Percentiles rank a stretch among this genome's conserved stretches.
Evolutionary conservation across 2,888 invertebrate species (phyloP).

Genomic region (Athetis lepigone): DNA sequence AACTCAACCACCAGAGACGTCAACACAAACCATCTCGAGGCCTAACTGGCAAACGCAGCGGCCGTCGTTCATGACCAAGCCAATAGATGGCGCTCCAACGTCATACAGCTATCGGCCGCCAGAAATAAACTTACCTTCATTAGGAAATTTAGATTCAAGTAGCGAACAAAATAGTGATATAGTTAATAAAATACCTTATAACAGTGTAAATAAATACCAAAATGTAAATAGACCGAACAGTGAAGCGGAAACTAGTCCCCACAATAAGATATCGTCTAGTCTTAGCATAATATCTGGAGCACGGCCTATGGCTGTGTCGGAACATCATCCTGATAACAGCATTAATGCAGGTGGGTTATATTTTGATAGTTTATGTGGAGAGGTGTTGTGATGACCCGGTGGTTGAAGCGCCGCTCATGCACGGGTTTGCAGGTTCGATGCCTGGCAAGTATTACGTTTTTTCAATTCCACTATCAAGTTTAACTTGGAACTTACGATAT

Average conservation of each 20-base stretch:
- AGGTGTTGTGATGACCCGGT: not conserved
- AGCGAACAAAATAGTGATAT: slow-evolving; percentile 90
- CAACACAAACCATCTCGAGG: slow-evolving; percentile 79
- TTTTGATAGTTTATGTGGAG: not conserved
- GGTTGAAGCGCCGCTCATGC: not conserved
- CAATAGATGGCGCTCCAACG: slow-evolving; percentile 88
- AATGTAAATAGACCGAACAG: slow-evolving; percentile 88
- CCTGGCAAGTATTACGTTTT: not conserved
- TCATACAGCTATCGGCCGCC: slow-evolving; percentile 86
- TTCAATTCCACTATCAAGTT: not conserved
- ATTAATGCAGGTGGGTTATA: slow-evolving; percentile 82
- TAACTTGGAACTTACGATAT: not conserved
- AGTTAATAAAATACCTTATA: slow-evolving; percentile 90
- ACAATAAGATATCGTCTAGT: slow-evolving; percentile 91
- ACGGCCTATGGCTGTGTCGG: slow-evolving; percentile 87
- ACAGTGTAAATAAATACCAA: slow-evolving; percentile 90
- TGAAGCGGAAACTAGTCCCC: slow-evolving; percentile 89
- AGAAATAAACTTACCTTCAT: slow-evolving; percentile 85
- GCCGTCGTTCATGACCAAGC: slow-evolving; percentile 89
- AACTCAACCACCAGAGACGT: slow-evolving; percentile 74
- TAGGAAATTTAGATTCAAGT: slow-evolving; percentile 87
- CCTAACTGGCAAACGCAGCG: slow-evolving; percentile 84
- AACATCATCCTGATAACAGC: slow-evolving; percentile 87
- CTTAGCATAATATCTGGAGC: slow-evolving; percentile 88
- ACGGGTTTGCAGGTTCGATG: not conserved